Percentiles rank a stretch among this genome's conserved stretches.
Conservation (phyloP, 2,888 invertebrate genomes). For the Eilema depressum region DNA sequence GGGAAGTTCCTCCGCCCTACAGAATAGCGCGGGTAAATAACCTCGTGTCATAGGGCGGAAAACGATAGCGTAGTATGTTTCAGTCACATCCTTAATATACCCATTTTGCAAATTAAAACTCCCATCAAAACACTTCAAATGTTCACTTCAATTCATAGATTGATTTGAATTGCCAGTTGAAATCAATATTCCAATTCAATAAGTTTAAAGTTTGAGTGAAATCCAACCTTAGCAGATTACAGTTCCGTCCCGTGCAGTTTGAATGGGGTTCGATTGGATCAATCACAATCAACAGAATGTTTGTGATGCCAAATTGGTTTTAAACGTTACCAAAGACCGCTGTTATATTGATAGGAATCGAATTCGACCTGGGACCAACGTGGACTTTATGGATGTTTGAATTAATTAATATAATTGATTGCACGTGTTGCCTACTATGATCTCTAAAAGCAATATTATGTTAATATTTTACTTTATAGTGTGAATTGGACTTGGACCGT, state of each 20-base stretch:
- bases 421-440: too few relatives aligned
- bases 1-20: too few relatives aligned
- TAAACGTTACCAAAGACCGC: conserved; percentile 27
- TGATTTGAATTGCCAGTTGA: neutral
- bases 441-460: too few relatives aligned
- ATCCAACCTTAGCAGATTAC: conserved; percentile 18
- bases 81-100: too few relatives aligned
- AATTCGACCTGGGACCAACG: neutral
- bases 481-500: too few relatives aligned
- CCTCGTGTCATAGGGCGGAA: too few relatives aligned
- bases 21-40: too few relatives aligned
- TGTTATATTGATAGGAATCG: conserved; percentile 1
- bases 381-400: neutral
- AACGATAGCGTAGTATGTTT: too few relatives aligned
- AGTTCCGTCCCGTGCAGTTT: conserved; percentile 9
- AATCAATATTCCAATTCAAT: conserved; percentile 10
- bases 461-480: too few relatives aligned
- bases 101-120: too few relatives aligned
- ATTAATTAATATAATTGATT: neutral
- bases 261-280: conserved; percentile 35
- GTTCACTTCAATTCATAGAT: conserved; percentile 1
- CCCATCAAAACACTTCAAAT: neutral
- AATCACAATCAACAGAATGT: conserved; percentile 40
- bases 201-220: conserved; percentile 12
- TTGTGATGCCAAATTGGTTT: conserved; percentile 45